These are phyloP conservation scores for Brachirus orientalis DNA, from an alignment of 2,113 vertebrate species.

Conservation along the genomic window DNA sequence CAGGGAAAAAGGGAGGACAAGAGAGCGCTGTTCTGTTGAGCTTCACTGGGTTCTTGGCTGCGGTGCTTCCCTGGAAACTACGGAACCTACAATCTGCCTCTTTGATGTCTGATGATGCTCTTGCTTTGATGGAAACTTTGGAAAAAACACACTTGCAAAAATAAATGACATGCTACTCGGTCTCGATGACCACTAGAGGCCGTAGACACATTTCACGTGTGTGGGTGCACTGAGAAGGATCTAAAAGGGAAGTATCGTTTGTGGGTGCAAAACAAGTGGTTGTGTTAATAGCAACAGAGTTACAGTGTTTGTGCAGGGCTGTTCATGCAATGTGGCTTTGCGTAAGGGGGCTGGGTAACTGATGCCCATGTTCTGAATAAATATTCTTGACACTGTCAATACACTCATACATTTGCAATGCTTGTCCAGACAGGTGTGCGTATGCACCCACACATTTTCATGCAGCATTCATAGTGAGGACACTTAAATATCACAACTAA, in stretches of 20 bases:
- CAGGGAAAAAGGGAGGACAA: slow-evolving; percentile 72
- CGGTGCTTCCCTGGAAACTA: slow-evolving; percentile 73
- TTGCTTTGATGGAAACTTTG: slow-evolving; percentile 76
- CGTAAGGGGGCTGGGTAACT: no score
- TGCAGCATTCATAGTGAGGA: no score
- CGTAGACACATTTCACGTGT: slow-evolving; percentile 64
- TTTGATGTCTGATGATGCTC: slow-evolving; percentile 77
- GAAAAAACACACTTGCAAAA: slow-evolving; percentile 66
- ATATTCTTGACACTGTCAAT: slow-evolving; percentile 37
- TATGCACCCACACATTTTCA: neutral
- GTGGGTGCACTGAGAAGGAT: slow-evolving; percentile 50
- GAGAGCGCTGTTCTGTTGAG: slow-evolving; percentile 74
- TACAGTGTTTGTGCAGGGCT: slow-evolving; percentile 60
- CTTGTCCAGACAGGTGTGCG: slow-evolving; percentile 19
- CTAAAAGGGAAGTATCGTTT: slow-evolving; percentile 61
- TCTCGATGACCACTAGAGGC: slow-evolving; percentile 70
- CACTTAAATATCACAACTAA: no score
- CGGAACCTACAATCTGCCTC: slow-evolving; percentile 78
- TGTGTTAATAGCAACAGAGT: slow-evolving; percentile 68
- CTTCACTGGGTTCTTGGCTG: slow-evolving; percentile 78
- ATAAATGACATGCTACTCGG: slow-evolving; percentile 65
- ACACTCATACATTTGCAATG: slow-evolving; percentile 38
- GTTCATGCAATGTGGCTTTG: no score
- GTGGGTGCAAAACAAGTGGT: slow-evolving; percentile 71
- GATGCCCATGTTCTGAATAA: no score